Evolutionary conservation across 1,140 invertebrate species (phyloP).

Genomic region (Heliconius congener): DNA sequence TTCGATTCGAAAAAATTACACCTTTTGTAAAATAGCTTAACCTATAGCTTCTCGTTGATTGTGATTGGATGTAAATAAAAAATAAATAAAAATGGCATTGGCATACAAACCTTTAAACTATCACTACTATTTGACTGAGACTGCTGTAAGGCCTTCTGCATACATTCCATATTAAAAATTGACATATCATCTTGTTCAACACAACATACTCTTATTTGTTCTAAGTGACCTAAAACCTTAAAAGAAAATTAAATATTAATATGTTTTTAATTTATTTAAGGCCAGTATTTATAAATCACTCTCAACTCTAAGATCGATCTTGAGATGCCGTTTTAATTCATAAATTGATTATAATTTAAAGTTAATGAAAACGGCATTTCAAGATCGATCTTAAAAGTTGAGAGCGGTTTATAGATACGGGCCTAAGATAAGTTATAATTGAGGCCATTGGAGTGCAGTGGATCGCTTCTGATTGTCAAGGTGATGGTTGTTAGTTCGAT

Average conservation of each 20-base stretch:
- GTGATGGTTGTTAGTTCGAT: background rate
- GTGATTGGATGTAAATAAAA: background rate
- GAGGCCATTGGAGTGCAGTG: background rate
- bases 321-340: too few species aligned
- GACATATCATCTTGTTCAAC: constrained; percentile 82
- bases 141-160: constrained; percentile 93
- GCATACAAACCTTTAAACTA: constrained; percentile 81
- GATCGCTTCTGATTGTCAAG: background rate
- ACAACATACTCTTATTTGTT: constrained; percentile 92
- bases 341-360: too few species aligned
- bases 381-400: too few species aligned
- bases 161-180: constrained; percentile 90
- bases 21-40: too few species aligned
- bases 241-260: constrained; percentile 34
- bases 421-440: constrained; percentile 2
- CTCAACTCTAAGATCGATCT: too few species aligned
- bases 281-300: too few species aligned
- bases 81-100: background rate
- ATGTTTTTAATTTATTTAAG: background rate
- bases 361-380: too few species aligned
- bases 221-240: constrained; percentile 94
- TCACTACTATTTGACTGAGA: constrained; percentile 91
- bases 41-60: too few species aligned
- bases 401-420: too few species aligned
- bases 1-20: too few species aligned